Evolutionary conservation across 1,140 invertebrate species (phyloP).

Genomic region (Aphis gossypii): DNA sequence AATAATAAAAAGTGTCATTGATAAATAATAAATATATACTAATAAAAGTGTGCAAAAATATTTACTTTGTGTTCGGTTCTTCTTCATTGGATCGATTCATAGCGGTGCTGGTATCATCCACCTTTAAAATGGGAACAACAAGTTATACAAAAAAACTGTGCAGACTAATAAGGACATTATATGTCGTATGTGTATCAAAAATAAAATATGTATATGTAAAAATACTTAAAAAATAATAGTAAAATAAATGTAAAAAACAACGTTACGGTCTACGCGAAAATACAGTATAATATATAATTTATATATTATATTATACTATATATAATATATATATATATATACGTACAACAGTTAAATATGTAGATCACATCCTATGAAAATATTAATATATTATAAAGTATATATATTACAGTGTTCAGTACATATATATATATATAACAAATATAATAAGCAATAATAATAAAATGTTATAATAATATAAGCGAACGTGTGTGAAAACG

Average conservation of each 20-base stretch:
- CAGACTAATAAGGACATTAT: constrained; percentile 18
- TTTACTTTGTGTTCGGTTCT: constrained; percentile 67
- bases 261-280: not conserved
- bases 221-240: constrained; percentile 7
- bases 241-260: not conserved
- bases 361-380: not conserved
- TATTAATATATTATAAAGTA: not conserved
- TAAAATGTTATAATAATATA: not conserved
- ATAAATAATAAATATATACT: constrained; percentile 11
- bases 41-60: constrained; percentile 64
- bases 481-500: not conserved
- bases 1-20: constrained; percentile 62
- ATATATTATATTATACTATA: not conserved
- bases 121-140: constrained; percentile 57
- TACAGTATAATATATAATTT: not conserved
- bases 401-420: not conserved
- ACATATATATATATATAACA: not conserved
- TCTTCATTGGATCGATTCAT: constrained; percentile 44
- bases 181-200: not conserved
- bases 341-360: not conserved
- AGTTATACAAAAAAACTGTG: constrained; percentile 51
- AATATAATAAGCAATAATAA: constrained; percentile 1
- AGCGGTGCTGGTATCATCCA: constrained; percentile 53
- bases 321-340: not conserved
- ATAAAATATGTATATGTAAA: constrained; percentile 32